Evolutionary conservation across 2,113 vertebrate species (phyloP), one percentile per base, ranked within the genome.

Genomic region (Crotalus horridus): DNA sequence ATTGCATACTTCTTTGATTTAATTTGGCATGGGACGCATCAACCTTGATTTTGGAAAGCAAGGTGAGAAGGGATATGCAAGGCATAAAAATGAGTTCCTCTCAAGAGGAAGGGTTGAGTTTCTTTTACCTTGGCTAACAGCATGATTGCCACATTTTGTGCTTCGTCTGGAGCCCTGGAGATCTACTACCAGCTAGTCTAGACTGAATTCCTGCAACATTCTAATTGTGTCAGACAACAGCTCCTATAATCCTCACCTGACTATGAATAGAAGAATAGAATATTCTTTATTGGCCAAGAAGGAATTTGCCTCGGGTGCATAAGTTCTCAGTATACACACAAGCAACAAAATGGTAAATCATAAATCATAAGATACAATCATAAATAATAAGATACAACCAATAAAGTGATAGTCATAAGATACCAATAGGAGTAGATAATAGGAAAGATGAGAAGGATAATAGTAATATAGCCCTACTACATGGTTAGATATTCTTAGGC

Each of bases 41-140:
- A 96, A 97, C 97, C 97, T 97, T 97, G 97, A 96, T 95, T 97
- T 95, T 91, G 89, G 91, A 95, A 97, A 95, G 94, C 94, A 97
- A 97, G 97, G 97, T 96, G 91, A 94, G 95, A 10, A n/a, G 96
- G 95, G 96, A 91, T 91, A 94, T 94, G 94, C 94, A 93, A 95
- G 96, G 97, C 96, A 95, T 94, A 92, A 90, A 92, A 97, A 97
- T 87, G 85, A 97, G 95, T 43, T 94, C 94, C 93, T 96, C 93
- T 88, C 23, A 96, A 94, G 90, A 90, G 48, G 48, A 64, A 4
- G 2, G 29, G 61, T 2, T 43, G 59, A 15, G n/a, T 7, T 88
- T 54, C 10, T 69, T 26, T 86, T 33, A 33, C 8, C 48, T 8
- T 7, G 48, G 26, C 9, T 12, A 64, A 90, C 24, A 26, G 46